phyloP scores from a whole-genome alignment of 2,888 invertebrate genomes.

The Stratiomys singularior region DNA sequence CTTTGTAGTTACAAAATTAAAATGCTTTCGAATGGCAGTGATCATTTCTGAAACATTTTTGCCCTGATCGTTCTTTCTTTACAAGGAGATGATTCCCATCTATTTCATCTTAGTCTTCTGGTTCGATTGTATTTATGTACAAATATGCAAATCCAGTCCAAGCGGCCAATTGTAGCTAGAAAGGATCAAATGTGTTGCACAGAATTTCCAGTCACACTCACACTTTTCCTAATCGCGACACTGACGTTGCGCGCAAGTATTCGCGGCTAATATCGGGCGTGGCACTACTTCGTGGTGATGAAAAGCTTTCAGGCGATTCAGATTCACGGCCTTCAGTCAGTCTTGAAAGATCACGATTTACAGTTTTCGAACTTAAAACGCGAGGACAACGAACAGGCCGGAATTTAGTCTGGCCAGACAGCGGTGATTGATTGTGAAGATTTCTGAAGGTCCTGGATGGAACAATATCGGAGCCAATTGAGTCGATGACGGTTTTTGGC shows the following conservation, averaged over 20 bases:
- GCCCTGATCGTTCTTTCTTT: no score
- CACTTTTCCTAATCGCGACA: constrained; percentile 60
- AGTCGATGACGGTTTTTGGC: constrained; percentile 51
- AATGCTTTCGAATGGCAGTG: constrained; percentile 34
- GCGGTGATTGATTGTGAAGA: constrained; percentile 66
- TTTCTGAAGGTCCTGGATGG: constrained; percentile 71
- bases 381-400: constrained; percentile 73
- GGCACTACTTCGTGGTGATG: constrained; percentile 54
- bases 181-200: background rate
- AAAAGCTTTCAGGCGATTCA: constrained; percentile 62
- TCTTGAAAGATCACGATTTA: constrained; percentile 67
- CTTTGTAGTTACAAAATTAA: background rate
- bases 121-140: background rate
- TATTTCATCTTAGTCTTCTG: no score
- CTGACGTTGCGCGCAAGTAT: constrained; percentile 59
- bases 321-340: constrained; percentile 62
- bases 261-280: constrained; percentile 50
- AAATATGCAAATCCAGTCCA: background rate
- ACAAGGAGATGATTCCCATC: no score
- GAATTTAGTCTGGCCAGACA: constrained; percentile 63
- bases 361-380: constrained; percentile 71
- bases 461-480: constrained; percentile 66
- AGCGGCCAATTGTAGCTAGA: background rate
- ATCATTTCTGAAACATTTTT: constrained; percentile 2
- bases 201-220: constrained; percentile 48